Percentiles rank a stretch among this genome's conserved stretches.
These are phyloP conservation scores for Melanotaenia boesemani DNA, from an alignment of 2,797 vertebrate species.

Conservation along the genomic window DNA sequence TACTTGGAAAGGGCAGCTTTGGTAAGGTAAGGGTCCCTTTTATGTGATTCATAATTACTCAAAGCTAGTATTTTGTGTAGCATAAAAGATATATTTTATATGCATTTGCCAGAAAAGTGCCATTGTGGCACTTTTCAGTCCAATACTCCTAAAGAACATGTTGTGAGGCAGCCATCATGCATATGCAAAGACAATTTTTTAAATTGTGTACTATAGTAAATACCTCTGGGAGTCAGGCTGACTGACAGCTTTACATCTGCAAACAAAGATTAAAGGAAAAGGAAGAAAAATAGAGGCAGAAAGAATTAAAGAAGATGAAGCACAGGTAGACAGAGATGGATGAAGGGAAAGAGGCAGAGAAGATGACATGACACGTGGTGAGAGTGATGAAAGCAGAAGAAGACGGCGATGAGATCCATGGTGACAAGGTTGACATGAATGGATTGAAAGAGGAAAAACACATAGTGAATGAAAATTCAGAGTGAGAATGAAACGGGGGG, in stretches of 20 bases:
- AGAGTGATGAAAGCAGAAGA: conserved; percentile 57
- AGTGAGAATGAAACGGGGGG: neutral
- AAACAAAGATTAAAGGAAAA: conserved; percentile 25
- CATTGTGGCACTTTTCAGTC: neutral
- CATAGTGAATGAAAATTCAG: conserved; percentile 65
- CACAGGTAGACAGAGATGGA: conserved; percentile 62
- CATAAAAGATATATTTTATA: neutral
- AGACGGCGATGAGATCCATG: conserved; percentile 56
- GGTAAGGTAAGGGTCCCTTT: conserved; percentile 87
- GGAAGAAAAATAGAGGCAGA: conserved; percentile 29
- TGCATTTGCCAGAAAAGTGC: neutral
- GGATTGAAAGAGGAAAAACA: conserved; percentile 67
- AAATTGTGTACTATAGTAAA: conserved; percentile 2
- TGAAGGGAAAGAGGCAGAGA: conserved; percentile 53
- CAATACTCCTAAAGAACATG: neutral
- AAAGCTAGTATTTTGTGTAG: neutral
- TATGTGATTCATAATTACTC: neutral
- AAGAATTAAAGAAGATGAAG: conserved; percentile 37
- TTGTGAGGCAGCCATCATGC: neutral
- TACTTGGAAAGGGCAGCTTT: conserved; percentile 97
- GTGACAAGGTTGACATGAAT: conserved; percentile 70
- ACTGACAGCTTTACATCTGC: conserved; percentile 13
- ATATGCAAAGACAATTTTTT: conserved; percentile 4
- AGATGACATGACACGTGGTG: conserved; percentile 57
- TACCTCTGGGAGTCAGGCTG: neutral